phyloP scores from a whole-genome alignment of 2,888 invertebrate genomes.

The Apotomis turbidana region DNA sequence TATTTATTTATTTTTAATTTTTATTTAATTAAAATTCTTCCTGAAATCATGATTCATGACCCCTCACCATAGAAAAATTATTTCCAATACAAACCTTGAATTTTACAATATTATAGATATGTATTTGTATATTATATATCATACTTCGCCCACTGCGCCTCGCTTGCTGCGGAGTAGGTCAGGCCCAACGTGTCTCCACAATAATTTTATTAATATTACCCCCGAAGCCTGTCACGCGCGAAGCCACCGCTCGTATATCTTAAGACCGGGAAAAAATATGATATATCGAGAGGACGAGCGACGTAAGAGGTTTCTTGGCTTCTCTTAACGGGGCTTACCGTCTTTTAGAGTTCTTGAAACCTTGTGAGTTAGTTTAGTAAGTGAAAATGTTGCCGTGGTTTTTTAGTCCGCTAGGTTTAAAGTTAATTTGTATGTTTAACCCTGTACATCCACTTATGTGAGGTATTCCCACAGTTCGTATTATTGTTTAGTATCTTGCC shows the following conservation, averaged over 20 bases:
- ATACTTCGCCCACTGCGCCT: conserved; percentile 16
- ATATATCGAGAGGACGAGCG: conserved; percentile 81
- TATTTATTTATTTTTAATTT: no score
- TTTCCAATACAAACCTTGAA: no score
- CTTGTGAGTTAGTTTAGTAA: conserved; percentile 54
- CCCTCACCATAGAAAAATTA: no score
- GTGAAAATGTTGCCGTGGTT: conserved; percentile 45
- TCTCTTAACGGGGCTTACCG: conserved; percentile 70
- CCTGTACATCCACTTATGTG: no score
- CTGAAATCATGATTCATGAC: no score
- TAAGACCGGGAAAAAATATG: conserved; percentile 78
- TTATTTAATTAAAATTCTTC: no score
- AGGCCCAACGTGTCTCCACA: conserved; percentile 76
- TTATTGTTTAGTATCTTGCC: no score
- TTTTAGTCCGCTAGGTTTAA: not conserved
- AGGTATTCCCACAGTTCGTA: no score
- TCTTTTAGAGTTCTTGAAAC: conserved; percentile 69
- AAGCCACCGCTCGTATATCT: conserved; percentile 78
- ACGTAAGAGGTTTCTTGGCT: conserved; percentile 75
- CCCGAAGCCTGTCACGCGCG: conserved; percentile 81
- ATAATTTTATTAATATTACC: conserved; percentile 84
- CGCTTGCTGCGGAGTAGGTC: conserved; percentile 59
- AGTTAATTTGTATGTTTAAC: no score
- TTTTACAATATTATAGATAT: no score
- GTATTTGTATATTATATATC: no score